Base-by-base conservation (phyloP, 1,140 invertebrate genomes). In the Leptinotarsa undecemlineata region DNA sequence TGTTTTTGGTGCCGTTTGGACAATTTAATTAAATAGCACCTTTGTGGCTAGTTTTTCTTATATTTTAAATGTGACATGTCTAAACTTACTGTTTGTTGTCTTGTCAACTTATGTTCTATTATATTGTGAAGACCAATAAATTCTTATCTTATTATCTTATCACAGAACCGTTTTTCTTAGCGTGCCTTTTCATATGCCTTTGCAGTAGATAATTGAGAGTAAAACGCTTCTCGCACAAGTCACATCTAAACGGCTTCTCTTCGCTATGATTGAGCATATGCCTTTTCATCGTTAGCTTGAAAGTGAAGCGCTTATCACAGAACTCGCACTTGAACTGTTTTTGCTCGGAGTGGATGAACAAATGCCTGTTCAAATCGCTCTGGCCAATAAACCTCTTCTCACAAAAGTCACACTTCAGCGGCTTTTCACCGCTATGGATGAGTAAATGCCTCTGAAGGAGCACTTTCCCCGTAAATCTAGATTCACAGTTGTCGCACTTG, bases 181-280 rank as follows among this genome's bases (percentile, higher is more conserved):
- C 8, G 33, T 42, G 33, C 33, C 33, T 11, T 8, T 42, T 42
- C 33, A 42, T 3, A 42, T 42, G 33, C 33, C 33, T 42, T 42
- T 42, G 33, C 33, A 42, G 33, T 11, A 42, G 33, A 42, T 42
- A 42, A 42, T 42, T 42, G 8, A 42, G 33, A 42, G 77, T 76
- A 42, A 78, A 76, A 17, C 66, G 88, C 81, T 92, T 92, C 3
- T 90, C 89, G 82, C 92, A 93, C 21, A 90, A 85, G 5, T 87
- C 82, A 84, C 92, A 94, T 63, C 89, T 86, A 82, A 90, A 93
- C 3, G 91, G 91, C 79, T 92, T 92, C 78, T 92, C 90, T 3
- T 90, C 91, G 0, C 91, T 91, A 77, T 93, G 91, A 66, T 85
- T 88, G 17, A 90, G 84, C 89, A 91, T 90, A 79, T 93, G 92